Evolutionary conservation across 2,888 invertebrate species (phyloP), one percentile per base, ranked within the genome.

Genomic region (Epirrhoe tristata): DNA sequence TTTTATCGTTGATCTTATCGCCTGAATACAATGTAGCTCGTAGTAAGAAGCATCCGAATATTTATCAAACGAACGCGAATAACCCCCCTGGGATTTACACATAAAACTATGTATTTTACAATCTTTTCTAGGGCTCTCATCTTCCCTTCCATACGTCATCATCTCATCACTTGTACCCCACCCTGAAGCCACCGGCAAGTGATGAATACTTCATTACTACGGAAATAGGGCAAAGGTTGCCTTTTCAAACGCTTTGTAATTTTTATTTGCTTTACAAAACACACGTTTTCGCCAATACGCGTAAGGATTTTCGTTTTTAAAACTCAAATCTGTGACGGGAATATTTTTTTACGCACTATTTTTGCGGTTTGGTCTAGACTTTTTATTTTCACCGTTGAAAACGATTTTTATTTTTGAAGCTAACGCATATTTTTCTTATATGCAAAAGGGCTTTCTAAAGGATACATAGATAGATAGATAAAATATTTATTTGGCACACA

Each of bases 151-250:
- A 14, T 6, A 48, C 48, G 4, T 7, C 50, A 36, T 39, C 39
- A 43, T 43, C 52, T 8, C 10, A 6, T 52, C 8, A 52, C 59
- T 59, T 59, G 31, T 31, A 2, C 74, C 77, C 56, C 36, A 63
- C 66, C 60, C 72, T 71, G 74, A 76, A 51, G 56, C 77, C 77
- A 78, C 76, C 71, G 77, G 76, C 81, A 76, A 77, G 76, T 82
- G 85, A 82, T 89, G 90, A 89, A 89, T 89, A 87, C 89, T 89
- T 89, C 89, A 89, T 89, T 89, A 88, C 81, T 75, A 76, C 81
- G 80, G 81, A 88, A 86, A 87, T 86, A 86, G 86, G 83, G 75
- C 80, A 70, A 84, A 86, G 83, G 86, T 83, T 82, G 81, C 82
- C 81, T 81, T 85, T 84, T 79, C 77, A 80, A 81, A 79, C 74